Conservation (phyloP, 2,113 vertebrate species). For the Pogona vitticeps region DNA sequence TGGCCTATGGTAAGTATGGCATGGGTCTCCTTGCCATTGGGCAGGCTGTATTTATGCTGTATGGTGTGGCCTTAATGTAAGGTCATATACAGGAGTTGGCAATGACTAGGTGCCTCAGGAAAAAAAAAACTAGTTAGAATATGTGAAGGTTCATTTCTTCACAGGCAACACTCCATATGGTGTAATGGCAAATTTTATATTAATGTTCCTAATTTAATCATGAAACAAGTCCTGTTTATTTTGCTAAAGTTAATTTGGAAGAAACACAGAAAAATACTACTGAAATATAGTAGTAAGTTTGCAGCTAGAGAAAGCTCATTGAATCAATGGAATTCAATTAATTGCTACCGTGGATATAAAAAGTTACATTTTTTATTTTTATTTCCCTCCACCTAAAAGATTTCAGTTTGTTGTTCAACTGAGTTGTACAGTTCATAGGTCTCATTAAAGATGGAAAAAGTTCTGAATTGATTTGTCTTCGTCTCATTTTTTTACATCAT, state of each 20-base stretch:
- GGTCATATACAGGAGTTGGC: background rate
- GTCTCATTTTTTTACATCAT: too few relatives aligned
- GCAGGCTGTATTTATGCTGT: background rate
- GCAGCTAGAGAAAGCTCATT: too few relatives aligned
- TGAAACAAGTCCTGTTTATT: background rate
- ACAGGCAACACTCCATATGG: background rate
- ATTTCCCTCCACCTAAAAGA: too few relatives aligned
- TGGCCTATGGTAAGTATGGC: constrained; percentile 91
- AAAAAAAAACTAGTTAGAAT: background rate
- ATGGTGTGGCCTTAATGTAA: background rate
- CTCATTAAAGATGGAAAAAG: too few relatives aligned
- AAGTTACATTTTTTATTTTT: too few relatives aligned
- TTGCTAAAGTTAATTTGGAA: background rate
- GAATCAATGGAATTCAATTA: too few relatives aligned
- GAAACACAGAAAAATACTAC: too few relatives aligned
- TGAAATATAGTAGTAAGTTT: too few relatives aligned
- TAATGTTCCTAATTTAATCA: background rate
- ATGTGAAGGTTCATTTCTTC: background rate
- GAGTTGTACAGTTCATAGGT: too few relatives aligned
- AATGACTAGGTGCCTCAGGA: background rate
- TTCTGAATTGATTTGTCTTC: too few relatives aligned
- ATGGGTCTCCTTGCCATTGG: background rate
- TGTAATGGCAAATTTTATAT: background rate
- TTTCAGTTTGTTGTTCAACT: too few relatives aligned
- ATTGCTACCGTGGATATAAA: too few relatives aligned